These are phyloP conservation scores for Catharus minimus DNA, from an alignment of 2,113 vertebrate species.

Conservation along the genomic window DNA sequence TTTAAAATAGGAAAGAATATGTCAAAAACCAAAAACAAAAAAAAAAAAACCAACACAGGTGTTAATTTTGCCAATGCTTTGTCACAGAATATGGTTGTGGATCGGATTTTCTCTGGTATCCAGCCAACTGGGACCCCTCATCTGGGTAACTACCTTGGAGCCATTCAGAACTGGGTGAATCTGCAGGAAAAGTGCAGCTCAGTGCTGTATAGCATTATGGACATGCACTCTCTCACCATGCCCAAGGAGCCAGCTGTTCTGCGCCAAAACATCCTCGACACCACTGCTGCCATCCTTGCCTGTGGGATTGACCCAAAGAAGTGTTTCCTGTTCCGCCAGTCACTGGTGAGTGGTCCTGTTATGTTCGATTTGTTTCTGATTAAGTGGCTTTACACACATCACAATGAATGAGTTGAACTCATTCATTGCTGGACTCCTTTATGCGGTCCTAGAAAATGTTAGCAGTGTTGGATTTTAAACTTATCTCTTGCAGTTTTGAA, in stretches of 20 bases:
- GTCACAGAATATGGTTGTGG: constrained; percentile 44
- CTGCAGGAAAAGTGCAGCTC: constrained; percentile 81
- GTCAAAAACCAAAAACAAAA: not conserved
- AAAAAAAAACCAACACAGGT: not conserved
- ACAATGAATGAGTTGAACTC: not conserved
- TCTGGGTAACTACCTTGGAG: constrained; percentile 95
- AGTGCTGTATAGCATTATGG: constrained; percentile 91
- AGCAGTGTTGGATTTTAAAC: not conserved
- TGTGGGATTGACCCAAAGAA: constrained; percentile 89
- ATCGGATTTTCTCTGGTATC: constrained; percentile 92
- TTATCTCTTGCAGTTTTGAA: not conserved
- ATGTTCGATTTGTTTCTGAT: not conserved
- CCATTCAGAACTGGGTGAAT: constrained; percentile 90
- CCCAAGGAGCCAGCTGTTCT: constrained; percentile 82
- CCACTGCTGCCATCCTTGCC: constrained; percentile 89
- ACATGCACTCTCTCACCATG: constrained; percentile 92
- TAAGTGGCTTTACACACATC: not conserved
- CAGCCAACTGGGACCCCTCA: constrained; percentile 92
- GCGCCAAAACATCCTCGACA: constrained; percentile 84
- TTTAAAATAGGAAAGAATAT: not conserved
- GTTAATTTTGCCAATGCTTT: constrained; percentile 9
- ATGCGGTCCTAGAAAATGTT: not conserved
- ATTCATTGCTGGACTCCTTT: not conserved
- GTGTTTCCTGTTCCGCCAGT: constrained; percentile 92
- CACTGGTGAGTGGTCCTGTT: constrained; percentile 79